Percentiles rank a stretch among this genome's conserved stretches.
These are phyloP conservation scores for Bombus waltoni DNA, from an alignment of 1,140 invertebrate genomes.

Conservation along the genomic window DNA sequence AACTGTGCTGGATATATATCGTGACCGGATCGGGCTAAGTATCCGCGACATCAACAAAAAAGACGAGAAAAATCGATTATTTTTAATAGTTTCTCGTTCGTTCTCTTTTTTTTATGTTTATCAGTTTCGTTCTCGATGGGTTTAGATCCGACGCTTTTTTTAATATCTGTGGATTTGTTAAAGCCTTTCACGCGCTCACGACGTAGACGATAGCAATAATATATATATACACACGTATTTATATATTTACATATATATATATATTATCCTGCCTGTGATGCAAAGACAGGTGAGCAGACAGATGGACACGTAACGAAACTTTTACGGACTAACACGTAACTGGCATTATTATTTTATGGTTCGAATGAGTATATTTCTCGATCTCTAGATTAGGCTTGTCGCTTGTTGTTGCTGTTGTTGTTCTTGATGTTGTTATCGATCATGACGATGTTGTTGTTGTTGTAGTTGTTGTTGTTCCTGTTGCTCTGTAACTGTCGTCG, in stretches of 20 bases:
- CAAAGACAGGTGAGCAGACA: constrained; percentile 59
- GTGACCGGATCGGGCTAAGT: constrained; percentile 42
- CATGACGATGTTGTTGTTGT: constrained; percentile 69
- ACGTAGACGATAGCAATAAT: constrained; percentile 1
- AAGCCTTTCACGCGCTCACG: constrained; percentile 24
- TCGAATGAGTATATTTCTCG: constrained; percentile 20
- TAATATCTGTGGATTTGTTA: constrained; percentile 12
- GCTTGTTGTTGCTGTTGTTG: constrained; percentile 70
- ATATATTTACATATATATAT: constrained; percentile 31
- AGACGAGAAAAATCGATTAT: constrained; percentile 41
- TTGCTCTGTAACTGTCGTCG: constrained; percentile 66
- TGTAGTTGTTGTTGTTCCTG: constrained; percentile 59
- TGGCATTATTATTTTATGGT: neutral
- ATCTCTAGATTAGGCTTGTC: constrained; percentile 48
- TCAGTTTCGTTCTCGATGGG: constrained; percentile 11
- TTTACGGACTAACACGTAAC: constrained; percentile 6
- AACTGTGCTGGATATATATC: constrained; percentile 32
- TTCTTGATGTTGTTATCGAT: constrained; percentile 70
- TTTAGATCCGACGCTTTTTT: constrained; percentile 41
- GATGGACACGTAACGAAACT: constrained; percentile 37
- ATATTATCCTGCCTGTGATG: constrained; percentile 41
- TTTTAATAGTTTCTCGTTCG: neutral
- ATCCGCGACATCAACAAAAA: constrained; percentile 33
- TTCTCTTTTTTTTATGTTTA: constrained; percentile 24
- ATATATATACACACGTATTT: constrained; percentile 19